phyloP scores from a whole-genome alignment of 2,888 invertebrate genomes.

The Colostygia pectinataria region DNA sequence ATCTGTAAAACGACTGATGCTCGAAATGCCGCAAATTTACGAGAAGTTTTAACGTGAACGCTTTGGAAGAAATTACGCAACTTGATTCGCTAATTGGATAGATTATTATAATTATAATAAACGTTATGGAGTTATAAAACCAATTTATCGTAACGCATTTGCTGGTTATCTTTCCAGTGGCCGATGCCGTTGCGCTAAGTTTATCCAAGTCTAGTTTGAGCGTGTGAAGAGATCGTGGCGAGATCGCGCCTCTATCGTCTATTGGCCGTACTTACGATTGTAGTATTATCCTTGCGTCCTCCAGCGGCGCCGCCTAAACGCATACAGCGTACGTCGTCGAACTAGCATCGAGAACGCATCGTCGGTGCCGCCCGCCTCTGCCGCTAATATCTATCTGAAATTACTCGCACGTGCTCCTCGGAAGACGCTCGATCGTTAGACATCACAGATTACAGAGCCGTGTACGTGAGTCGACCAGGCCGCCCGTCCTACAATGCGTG shows the following conservation, averaged over 20 bases:
- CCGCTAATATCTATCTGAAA: slow-evolving; percentile 73
- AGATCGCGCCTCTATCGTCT: slow-evolving; percentile 40
- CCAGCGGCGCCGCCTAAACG: slow-evolving; percentile 63
- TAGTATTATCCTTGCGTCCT: slow-evolving; percentile 46
- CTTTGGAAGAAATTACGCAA: slow-evolving; percentile 17
- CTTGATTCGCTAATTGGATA: slow-evolving; percentile 11
- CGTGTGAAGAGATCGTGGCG: slow-evolving; percentile 18
- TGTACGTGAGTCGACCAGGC: slow-evolving; percentile 1
- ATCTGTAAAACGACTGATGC: not conserved
- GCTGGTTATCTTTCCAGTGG: slow-evolving; percentile 10
- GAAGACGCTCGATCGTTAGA: slow-evolving; percentile 23
- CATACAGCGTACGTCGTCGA: slow-evolving; percentile 51
- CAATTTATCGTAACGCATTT: slow-evolving; percentile 8
- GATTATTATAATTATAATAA: not conserved
- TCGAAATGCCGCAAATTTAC: slow-evolving; percentile 11
- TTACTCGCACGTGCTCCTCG: slow-evolving; percentile 69
- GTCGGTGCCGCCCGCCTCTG: slow-evolving; percentile 52
- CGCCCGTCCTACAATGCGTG: slow-evolving; percentile 14
- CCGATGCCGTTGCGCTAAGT: slow-evolving; percentile 18
- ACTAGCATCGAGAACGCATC: slow-evolving; percentile 58
- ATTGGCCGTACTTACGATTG: slow-evolving; percentile 67
- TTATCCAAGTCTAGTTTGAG: slow-evolving; percentile 11
- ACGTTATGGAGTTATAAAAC: slow-evolving; percentile 2
- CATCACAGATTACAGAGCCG: slow-evolving; percentile 15
- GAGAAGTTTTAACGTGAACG: slow-evolving; percentile 8